These are phyloP conservation scores for Pomatorhinus ruficollis DNA, from an alignment of 2,113 vertebrate genomes.

Conservation along the genomic window DNA sequence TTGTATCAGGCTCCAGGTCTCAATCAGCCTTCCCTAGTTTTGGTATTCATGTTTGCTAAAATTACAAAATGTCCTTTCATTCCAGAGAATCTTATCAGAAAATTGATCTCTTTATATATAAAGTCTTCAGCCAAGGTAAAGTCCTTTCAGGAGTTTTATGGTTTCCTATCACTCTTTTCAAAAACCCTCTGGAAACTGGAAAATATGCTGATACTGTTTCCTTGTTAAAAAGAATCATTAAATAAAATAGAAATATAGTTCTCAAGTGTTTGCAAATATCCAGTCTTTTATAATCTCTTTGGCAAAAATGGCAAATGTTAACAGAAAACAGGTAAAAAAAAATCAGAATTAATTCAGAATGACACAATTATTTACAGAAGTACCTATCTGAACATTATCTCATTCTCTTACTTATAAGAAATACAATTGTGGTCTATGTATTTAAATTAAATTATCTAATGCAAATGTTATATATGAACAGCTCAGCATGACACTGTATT, in stretches of 20 bases:
- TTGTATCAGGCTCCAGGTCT: conserved; percentile 7
- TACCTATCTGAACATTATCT: neutral
- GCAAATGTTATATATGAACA: conserved; percentile 63
- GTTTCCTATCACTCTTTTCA: conserved; percentile 58
- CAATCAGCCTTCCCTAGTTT: conserved; percentile 25
- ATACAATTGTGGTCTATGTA: conserved; percentile 13
- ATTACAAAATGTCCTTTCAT: conserved; percentile 71
- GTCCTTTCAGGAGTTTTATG: conserved; percentile 41
- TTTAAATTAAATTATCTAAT: conserved; percentile 77
- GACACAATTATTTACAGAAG: conserved; percentile 55
- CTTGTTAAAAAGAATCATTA: conserved; percentile 6
- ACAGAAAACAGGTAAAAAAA: conserved; percentile 38
- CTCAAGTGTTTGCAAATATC: neutral
- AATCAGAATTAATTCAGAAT: neutral
- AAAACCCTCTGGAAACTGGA: conserved; percentile 59
- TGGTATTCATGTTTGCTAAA: conserved; percentile 70
- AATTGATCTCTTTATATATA: conserved; percentile 75
- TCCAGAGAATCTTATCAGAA: conserved; percentile 77
- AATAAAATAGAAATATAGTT: conserved; percentile 50
- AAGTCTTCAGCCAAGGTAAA: conserved; percentile 65
- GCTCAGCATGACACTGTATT: conserved; percentile 57
- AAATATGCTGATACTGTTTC: conserved; percentile 71
- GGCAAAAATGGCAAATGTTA: conserved; percentile 43
- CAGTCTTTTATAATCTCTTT: conserved; percentile 17
- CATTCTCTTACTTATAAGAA: conserved; percentile 1